Evolutionary conservation across 2,113 vertebrate species (phyloP), one percentile per base, ranked within the genome.

Genomic region (Tautogolabrus adspersus): DNA sequence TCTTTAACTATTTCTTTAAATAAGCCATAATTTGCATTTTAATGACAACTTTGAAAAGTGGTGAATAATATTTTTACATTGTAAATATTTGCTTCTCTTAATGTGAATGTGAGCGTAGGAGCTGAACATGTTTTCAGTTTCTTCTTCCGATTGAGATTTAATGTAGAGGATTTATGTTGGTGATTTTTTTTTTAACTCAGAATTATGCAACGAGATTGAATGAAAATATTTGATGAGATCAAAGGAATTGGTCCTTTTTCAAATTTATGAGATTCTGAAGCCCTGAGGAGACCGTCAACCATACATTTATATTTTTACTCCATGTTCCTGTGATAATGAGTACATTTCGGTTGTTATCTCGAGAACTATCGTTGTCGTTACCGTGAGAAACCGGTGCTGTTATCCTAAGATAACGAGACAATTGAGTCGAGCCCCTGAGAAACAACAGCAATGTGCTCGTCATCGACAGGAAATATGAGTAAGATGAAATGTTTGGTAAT

Each of bases 11-110:
- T 22, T 67, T 21, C 62, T 22, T 15, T 51, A 22, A 37, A 49
- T 47, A 63, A 72, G 64, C 57, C 56, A 68, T 64, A 58, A 40
- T 63, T 64, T 15, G 5, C 30, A 67, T 72, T 67, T 67, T 26
- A 60, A 40, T 21, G 42, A 11, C 3, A 34, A 52, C 58, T 82
- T 22, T 18, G 60, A 21, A 18, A 62, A 56, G 15, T 34, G 6
- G 21, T 21, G 15, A 78, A 78, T 44, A 3, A 30, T 73, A 78
- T 75, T 70, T 75, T 70, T 75, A 9, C 34, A 81, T 23, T 54
- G 59, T 75, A 52, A 18, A 69, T 64, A 52, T 64, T 51, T 57
- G 65, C 52, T 42, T 12, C 37, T 64, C 2, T 22, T 8, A 64
- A 52, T 62, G n/a, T 79, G 51, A 66, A 52, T 44, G 18, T 40